Base-by-base conservation (phyloP, 37 sponge, comb jelly and placozoan species). In the Axinella damicornis region DNA sequence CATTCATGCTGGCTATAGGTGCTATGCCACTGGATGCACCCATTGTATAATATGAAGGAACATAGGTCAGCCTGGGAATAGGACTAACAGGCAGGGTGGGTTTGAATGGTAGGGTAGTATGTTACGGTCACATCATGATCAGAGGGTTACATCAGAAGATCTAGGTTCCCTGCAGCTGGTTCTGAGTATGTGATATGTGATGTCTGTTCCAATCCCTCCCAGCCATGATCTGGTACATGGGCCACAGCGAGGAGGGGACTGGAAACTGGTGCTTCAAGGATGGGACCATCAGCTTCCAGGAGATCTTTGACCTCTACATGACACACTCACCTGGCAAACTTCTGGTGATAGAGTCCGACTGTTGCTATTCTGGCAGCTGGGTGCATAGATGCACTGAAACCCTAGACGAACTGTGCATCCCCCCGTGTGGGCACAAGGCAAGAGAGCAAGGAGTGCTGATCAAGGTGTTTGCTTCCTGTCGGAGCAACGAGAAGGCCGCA, bases 241-340 rank as follows among this genome's bases (percentile, higher is more conserved):
- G 90, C 39, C 80, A 77, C 78, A 73, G 84, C 25, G 75, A 89
- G 68, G 61, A 25, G 34, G 83, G 66, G 28, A 72, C 84, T 60
- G 84, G 90, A 53, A 77, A 83, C 63, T 83, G 84, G 90, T 77
- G 84, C 65, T 78, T 89, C 46, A 53, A 74, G 69, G 90, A 83
- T 76, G 84, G 84, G 25, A 39, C 52, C n/a, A 78, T 89, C 18
- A 55, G 62, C 36, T 83, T 89, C 21, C 61, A 76, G 57, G 90
- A 89, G 24, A 78, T 89, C 33, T 77, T 84, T 31, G 56, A 54
- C 57, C 59, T 89, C 35, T 89, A 89, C 58, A 38, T 56, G 37
- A 31, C 36, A 17, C 31, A 36, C 60, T 74, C 83, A 62, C 60
- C 35, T 15, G 77, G 71, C 14, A 77, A 78, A 31, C 27, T 68